Base-by-base conservation (phyloP, 2,888 invertebrate species). In the Selenia dentaria region DNA sequence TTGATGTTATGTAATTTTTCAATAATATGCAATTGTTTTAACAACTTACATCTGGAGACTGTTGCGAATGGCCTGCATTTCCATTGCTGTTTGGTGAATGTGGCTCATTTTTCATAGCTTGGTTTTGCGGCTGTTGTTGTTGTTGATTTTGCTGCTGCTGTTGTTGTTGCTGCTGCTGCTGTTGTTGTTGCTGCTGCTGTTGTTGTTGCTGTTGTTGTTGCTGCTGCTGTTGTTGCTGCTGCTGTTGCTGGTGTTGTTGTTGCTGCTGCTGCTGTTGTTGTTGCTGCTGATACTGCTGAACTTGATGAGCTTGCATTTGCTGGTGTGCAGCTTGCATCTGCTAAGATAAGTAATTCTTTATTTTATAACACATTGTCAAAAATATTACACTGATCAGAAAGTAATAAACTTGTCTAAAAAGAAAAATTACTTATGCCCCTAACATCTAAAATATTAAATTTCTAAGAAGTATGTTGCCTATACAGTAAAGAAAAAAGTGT, bases 71-170 rank as follows among this genome's bases (percentile, higher is more conserved):
- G 58, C 83, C 87, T 45, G 85, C 69, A 58, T 73, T 84, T 50
- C 83, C 83, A 71, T 83, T 89, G 57, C 70, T 81, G 53, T 79
- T 84, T n/a, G 85, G 72, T 9, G 90, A 78, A 45, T 90, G 91
- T 52, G 89, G 92, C 52, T 92, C 92, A 60, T 80, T 77, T 64
- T 89, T 91, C 10, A 39, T 36, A 31, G 27, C 37, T 45, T 52
- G 57, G 33, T 48, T 57, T 16, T 54, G 57, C 37, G 81, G 83
- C 13, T 79, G 84, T 11, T 83, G 91, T 57, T 79, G 90, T 50
- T 79, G 91, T 55, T 73, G 89, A 55, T 71, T 79, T 54, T 74
- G 68, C 38, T 76, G 72, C 31, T 78, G 76, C 1, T 78, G 74
- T 4, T 74, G 77, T 1, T 75, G 77, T 1, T 78, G 81, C 1